Base-by-base conservation (phyloP, 2,797 vertebrate genomes). In the Pelodytes ibericus region DNA sequence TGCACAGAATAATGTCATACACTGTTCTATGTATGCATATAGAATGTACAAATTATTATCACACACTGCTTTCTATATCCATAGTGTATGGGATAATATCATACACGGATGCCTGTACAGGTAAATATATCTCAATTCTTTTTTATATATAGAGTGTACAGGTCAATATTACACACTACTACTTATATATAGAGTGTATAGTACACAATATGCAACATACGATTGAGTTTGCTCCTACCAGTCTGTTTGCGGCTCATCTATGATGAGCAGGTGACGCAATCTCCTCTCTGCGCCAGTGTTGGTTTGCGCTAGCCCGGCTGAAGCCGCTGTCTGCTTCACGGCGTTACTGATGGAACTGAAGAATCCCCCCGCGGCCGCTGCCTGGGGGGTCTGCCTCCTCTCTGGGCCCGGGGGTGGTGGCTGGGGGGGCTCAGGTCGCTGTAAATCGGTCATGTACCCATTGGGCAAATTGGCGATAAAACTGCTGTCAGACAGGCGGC, bases 391-490 rank as follows among this genome's bases (percentile, higher is more conserved):
- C 22, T 39, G 62, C 11, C 33, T 22, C 20, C 47, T 10, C 7
- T 63, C 80, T 24, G 92, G 82, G 0, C 90, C 85, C 0, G 91
- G 83, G 24, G 93, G 91, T 39, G 95, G 95, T 2, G 94, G 94
- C 77, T 93, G 93, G 81, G 94, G 89, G 49, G 94, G 94, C 84
- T 99, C 97, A 0, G 97, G 93, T 83, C 95, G 93, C 92, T 99
- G 97, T 86, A 98, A 94, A 87, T 98, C 97, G 26, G 95, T 93
- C 97, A 99, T 98, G 93, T 99, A 99, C 83, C 97, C 97, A 59
- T 98, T 98, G 87, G 97, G 97, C 81, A 98, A 93, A 90, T 99
- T 98, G 87, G 97, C 96, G 86, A 99, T 96, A 90, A 99, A 98
- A 91, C 93, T 98, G 93, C 97, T 99, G 93, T 99, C 96, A 7